These are phyloP conservation scores for Hippocampus guttulatus DNA, from an alignment of 2,113 vertebrate species.

Conservation along the genomic window DNA sequence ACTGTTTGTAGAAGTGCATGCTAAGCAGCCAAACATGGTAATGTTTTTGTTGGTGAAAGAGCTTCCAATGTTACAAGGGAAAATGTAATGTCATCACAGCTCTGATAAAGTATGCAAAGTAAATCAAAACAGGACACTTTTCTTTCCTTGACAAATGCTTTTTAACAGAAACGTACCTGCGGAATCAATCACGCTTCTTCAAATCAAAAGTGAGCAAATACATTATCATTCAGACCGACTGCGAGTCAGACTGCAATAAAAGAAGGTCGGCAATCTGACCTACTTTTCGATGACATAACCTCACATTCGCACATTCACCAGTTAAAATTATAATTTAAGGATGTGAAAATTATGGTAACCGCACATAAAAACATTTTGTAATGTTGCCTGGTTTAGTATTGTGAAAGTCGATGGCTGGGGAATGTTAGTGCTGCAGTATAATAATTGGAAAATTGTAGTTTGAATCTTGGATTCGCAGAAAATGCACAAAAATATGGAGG, in stretches of 20 bases:
- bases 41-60: conserved; percentile 12
- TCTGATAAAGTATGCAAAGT: not conserved
- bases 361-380: not conserved
- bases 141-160: not conserved
- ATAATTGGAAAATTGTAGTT: not conserved
- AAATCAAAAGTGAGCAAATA: not conserved
- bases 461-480: not conserved
- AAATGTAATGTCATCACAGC: conserved; percentile 1
- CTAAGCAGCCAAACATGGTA: conserved; percentile 11
- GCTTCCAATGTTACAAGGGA: conserved; percentile 8
- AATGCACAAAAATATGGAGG: not conserved
- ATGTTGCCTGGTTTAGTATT: not conserved
- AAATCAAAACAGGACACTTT: not conserved
- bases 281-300: not conserved
- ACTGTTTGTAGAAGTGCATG: conserved; percentile 8
- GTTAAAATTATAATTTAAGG: not conserved
- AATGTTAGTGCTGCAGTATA: not conserved
- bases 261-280: not conserved
- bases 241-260: conserved; percentile 5
- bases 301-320: not conserved
- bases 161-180: not conserved
- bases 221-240: not conserved
- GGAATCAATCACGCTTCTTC: not conserved
- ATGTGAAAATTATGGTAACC: no score
- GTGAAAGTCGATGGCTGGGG: not conserved